phyloP scores from a whole-genome alignment of 2,113 vertebrate species.

The Puma concolor region DNA sequence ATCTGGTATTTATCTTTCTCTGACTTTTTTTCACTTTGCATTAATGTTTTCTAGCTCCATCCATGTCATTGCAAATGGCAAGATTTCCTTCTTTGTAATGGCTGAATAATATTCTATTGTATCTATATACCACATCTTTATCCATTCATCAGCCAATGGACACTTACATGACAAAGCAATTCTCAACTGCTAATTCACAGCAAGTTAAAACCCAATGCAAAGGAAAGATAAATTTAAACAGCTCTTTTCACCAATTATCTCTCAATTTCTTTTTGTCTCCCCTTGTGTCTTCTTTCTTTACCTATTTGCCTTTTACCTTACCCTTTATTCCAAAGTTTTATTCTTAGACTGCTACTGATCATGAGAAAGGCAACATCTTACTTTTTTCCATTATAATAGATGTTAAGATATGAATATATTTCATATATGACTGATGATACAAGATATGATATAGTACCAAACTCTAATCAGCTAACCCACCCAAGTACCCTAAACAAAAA shows the following conservation, averaged over 20 bases:
- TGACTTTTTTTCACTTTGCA: background rate
- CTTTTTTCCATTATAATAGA: background rate
- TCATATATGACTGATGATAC: background rate
- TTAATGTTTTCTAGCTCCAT: background rate
- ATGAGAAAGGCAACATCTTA: background rate
- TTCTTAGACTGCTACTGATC: background rate
- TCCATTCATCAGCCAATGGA: background rate
- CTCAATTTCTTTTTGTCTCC: background rate
- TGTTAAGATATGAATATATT: background rate
- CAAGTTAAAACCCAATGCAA: background rate
- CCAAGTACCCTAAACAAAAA: slow-evolving; percentile 16
- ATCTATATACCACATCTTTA: background rate
- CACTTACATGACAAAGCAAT: background rate
- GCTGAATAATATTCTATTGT: background rate
- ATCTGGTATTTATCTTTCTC: background rate
- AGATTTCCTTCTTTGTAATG: background rate
- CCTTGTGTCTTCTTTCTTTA: background rate
- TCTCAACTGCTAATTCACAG: slow-evolving; percentile 27
- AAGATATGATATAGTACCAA: background rate
- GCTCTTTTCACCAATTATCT: background rate
- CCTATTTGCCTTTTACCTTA: background rate
- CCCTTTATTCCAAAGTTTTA: slow-evolving; percentile 2
- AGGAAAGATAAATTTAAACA: background rate
- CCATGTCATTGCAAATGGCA: background rate
- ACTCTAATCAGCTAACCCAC: background rate